These are phyloP conservation scores for Bubo blakistoni DNA, from an alignment of 2,113 vertebrate species.

Conservation along the genomic window DNA sequence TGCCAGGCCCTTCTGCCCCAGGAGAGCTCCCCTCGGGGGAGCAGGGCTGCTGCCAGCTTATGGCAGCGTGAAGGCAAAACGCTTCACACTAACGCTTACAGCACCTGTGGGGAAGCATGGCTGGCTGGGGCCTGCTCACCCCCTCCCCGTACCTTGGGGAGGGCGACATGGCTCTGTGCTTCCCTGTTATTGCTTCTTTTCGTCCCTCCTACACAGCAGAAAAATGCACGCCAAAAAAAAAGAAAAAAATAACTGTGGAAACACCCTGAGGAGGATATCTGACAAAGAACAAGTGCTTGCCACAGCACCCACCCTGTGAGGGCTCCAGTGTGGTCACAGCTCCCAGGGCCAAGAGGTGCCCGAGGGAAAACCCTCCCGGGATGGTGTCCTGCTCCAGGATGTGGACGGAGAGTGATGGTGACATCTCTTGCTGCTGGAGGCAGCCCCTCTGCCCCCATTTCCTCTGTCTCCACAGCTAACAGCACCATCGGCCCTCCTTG, in stretches of 20 bases:
- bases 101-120: neutral
- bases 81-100: fast-evolving
- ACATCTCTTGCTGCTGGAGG: fast-evolving
- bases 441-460: fast-evolving
- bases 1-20: neutral
- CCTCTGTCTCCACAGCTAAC: neutral
- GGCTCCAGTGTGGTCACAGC: fast-evolving
- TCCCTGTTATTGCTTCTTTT: neutral
- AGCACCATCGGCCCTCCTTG: fast-evolving
- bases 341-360: neutral
- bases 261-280: neutral
- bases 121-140: fast-evolving
- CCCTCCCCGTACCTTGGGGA: neutral
- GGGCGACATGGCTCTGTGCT: fast-evolving
- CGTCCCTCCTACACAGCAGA: no score
- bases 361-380: fast-evolving
- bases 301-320: neutral
- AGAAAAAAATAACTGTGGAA: neutral
- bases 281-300: neutral
- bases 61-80: fast-evolving
- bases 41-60: neutral
- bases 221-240: neutral
- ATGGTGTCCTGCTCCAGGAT: neutral
- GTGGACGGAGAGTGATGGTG: fast-evolving
- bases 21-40: neutral